Base-by-base conservation (phyloP, 2,888 invertebrate genomes). In the Conops quadrifasciatus region DNA sequence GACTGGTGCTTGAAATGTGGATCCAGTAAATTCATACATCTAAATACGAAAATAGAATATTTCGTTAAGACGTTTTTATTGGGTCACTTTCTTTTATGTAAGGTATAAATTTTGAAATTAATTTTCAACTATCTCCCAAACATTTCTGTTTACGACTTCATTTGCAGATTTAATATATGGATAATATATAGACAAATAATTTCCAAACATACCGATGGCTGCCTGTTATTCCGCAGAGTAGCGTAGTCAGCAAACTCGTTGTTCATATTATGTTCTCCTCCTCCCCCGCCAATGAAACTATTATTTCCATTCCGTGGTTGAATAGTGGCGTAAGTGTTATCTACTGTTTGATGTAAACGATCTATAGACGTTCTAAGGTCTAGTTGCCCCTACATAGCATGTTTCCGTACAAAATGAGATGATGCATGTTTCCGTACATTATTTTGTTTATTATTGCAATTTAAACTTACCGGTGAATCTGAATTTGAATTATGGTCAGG, bases 1-100 rank as follows among this genome's bases (percentile, higher is more conserved):
- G 73, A 85, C 81, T 19, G 92, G 92, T 15, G 92, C 93, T 84
- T 92, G 92, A 82, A 92, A 92, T 72, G 92, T 92, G 77, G 92
- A 92, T 16, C 92, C 92, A 70, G 86, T 86, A 43, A 86, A 86
- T 78, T 86, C 86, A 77, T 85, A 86, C 78, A 85, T 81, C 82
- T 86, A 19, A 19, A 58, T 4, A 2, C 56, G 49, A 71, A 21
- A 65, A 49, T 36, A 0, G 21, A 30, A 43, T 5, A 53, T n/a
- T n/a, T n/a, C 16, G 7, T 16, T 28, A 62, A 62, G 13, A 11
- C 19, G 7, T 0, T 19, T 9, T 24, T 21, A 58, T 58, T 58
- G 21, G 26, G 24, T 21, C 2, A 21, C 1, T 58, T n/a, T n/a
- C n/a, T n/a, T n/a, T n/a, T n/a, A 45, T 45, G n/a, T 19, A 21